Evolutionary conservation across 2,797 vertebrate genomes (phyloP).

Genomic region (Sorex maritimensis): DNA sequence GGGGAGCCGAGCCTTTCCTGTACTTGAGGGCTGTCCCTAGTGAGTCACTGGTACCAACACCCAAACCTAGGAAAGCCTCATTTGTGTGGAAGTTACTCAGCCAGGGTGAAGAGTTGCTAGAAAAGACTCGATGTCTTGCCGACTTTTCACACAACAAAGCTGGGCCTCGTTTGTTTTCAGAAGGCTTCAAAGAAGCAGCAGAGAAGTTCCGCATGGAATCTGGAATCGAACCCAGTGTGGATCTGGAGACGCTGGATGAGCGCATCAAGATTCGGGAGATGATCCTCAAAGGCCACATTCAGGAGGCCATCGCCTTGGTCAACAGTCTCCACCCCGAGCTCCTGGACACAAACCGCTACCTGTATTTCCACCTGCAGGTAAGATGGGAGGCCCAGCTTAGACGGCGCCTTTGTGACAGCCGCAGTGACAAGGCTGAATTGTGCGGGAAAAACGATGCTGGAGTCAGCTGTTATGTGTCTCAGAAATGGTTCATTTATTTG

Average conservation of each 20-base stretch:
- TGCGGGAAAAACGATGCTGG: neutral
- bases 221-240: conserved; percentile 98
- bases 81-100: neutral
- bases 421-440: too few species aligned
- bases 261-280: conserved; percentile 99
- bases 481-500: neutral
- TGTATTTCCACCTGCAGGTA: conserved; percentile 99
- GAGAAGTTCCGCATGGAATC: conserved; percentile 99
- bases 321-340: conserved; percentile 98
- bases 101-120: too few species aligned
- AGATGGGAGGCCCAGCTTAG: conserved; percentile 20
- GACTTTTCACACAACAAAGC: conserved; percentile 18
- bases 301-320: conserved; percentile 97
- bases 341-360: conserved; percentile 98
- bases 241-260: conserved; percentile 98
- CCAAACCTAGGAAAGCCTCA: neutral
- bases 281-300: conserved; percentile 98
- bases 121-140: neutral
- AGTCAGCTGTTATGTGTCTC: neutral
- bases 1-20: too few species aligned
- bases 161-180: conserved; percentile 88
- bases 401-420: too few species aligned
- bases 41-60: neutral
- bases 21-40: too few species aligned
- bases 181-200: conserved; percentile 99